These are phyloP conservation scores for Caenorhabditis sp. DNA, from an alignment of 2,888 invertebrate species.

Conservation along the genomic window DNA sequence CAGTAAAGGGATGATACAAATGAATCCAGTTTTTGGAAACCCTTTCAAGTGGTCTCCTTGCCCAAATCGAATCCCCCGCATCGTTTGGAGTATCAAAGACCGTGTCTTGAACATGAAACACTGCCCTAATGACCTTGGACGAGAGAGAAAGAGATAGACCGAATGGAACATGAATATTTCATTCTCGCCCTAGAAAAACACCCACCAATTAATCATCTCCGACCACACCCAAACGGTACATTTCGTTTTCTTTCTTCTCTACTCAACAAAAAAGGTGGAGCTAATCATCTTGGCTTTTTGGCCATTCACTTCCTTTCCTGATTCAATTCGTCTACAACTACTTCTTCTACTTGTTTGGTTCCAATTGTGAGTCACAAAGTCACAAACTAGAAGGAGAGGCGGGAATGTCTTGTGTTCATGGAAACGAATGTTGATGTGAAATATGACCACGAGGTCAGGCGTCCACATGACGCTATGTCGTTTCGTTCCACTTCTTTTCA, in stretches of 20 bases:
- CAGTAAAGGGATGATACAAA: not conserved
- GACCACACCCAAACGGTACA: constrained; percentile 52
- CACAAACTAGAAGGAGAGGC: not conserved
- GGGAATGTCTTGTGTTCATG: constrained; percentile 42
- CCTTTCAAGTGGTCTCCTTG: too few species aligned
- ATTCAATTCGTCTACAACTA: constrained; percentile 1
- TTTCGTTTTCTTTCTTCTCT: constrained; percentile 26
- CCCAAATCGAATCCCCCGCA: not conserved
- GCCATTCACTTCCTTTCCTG: constrained; percentile 4
- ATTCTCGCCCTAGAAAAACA: constrained; percentile 14
- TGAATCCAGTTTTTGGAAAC: too few species aligned
- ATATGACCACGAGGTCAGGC: constrained; percentile 40
- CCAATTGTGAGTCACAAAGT: not conserved
- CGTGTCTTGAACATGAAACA: constrained; percentile 24
- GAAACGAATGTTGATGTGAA: constrained; percentile 48
- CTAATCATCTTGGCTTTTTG: constrained; percentile 7
- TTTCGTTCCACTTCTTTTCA: constrained; percentile 17
- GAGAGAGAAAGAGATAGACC: not conserved
- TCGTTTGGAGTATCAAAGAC: constrained; percentile 6
- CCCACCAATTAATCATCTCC: constrained; percentile 42
- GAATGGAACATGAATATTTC: constrained; percentile 37
- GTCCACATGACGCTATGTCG: constrained; percentile 21
- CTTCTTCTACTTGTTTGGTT: not conserved
- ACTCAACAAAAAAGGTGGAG: constrained; percentile 31
- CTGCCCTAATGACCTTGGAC: constrained; percentile 42